phyloP scores from a whole-genome alignment of 1,140 invertebrate species.

The Zeugodacus cucurbitae region DNA sequence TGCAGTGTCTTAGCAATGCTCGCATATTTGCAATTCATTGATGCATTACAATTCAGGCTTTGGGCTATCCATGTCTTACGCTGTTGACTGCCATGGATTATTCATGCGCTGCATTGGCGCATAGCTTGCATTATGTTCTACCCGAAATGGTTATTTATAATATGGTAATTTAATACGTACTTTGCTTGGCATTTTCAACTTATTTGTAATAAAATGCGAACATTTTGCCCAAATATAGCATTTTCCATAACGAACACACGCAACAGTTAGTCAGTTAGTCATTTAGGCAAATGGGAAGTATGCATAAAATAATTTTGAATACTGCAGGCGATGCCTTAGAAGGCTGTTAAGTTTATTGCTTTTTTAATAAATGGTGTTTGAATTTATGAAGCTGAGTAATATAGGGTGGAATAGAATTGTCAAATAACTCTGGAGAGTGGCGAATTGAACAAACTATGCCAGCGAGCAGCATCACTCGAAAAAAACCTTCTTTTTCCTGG shows the following conservation, averaged over 20 bases:
- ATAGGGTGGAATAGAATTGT: too few relatives aligned
- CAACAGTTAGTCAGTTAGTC: neutral
- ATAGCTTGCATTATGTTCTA: neutral
- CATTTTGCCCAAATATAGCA: neutral
- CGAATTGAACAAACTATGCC: too few relatives aligned
- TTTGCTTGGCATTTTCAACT: neutral
- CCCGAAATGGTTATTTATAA: neutral
- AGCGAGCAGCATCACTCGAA: too few relatives aligned
- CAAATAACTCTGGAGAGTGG: too few relatives aligned
- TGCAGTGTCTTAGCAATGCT: neutral
- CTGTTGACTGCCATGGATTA: neutral
- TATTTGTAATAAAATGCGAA: neutral
- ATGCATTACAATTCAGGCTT: conserved; percentile 15
- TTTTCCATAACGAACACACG: neutral
- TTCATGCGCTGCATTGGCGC: neutral
- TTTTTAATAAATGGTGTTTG: too few relatives aligned
- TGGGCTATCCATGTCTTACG: neutral
- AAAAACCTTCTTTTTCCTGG: too few relatives aligned
- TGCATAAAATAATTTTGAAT: neutral
- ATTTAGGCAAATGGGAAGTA: neutral
- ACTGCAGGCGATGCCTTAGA: too few relatives aligned
- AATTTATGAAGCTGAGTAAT: too few relatives aligned
- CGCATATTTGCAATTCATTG: neutral
- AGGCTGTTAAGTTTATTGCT: too few relatives aligned
- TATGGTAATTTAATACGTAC: conserved; percentile 21